phyloP scores from a whole-genome alignment of 2,888 invertebrate species.

The Dasypolia templi region DNA sequence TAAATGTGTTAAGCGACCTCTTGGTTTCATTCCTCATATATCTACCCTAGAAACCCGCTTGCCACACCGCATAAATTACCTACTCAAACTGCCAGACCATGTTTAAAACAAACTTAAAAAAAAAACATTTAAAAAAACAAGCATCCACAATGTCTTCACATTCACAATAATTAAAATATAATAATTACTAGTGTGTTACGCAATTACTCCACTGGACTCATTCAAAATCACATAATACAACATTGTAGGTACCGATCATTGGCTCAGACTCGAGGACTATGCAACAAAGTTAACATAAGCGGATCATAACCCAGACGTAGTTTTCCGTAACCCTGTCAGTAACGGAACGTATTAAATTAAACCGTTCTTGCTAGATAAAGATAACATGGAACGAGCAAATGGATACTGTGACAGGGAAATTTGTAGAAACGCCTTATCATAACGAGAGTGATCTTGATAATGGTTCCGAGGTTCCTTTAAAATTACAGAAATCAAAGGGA shows the following conservation, averaged over 20 bases:
- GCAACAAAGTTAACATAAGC: slow-evolving; percentile 58
- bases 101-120: too few relatives aligned
- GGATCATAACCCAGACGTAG: slow-evolving; percentile 55
- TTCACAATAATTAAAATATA: too few relatives aligned
- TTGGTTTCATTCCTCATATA: too few relatives aligned
- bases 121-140: too few relatives aligned
- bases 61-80: too few relatives aligned
- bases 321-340: slow-evolving; percentile 78
- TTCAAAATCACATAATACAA: slow-evolving; percentile 37
- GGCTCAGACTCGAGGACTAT: slow-evolving; percentile 13
- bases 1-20: too few relatives aligned
- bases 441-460: background rate
- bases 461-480: background rate
- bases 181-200: background rate
- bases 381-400: slow-evolving; percentile 81
- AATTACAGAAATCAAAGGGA: background rate
- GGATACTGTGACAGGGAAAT: slow-evolving; percentile 71
- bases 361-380: slow-evolving; percentile 82
- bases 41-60: too few relatives aligned
- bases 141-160: too few relatives aligned
- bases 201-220: background rate
- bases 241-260: slow-evolving; percentile 26
- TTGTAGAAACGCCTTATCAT: background rate
- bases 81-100: too few relatives aligned
- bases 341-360: slow-evolving; percentile 84